phyloP scores from a whole-genome alignment of 1,140 invertebrate genomes.

The Panagrolaimus sp. region DNA sequence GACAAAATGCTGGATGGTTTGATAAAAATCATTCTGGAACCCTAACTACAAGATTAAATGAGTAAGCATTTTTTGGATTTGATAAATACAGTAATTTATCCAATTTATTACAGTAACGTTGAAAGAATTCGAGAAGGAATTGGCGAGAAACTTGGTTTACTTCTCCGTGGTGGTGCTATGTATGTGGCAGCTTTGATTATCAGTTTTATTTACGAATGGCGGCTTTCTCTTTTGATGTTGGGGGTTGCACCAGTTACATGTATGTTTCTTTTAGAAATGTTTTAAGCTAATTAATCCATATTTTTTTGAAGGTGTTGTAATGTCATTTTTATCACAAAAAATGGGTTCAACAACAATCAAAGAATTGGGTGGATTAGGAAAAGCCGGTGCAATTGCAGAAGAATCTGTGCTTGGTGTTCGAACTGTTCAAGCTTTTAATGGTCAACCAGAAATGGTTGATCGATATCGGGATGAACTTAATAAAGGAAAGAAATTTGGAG shows the following conservation, averaged over 20 bases:
- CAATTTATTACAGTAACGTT: slow-evolving; percentile 68
- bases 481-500: slow-evolving; percentile 29
- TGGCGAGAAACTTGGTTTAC: slow-evolving; percentile 76
- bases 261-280: slow-evolving; percentile 35
- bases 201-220: slow-evolving; percentile 43
- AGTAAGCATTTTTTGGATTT: slow-evolving; percentile 68
- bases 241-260: slow-evolving; percentile 28
- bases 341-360: slow-evolving; percentile 29
- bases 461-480: slow-evolving; percentile 33
- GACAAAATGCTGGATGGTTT: slow-evolving; percentile 83
- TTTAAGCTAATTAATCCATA: slow-evolving; percentile 16
- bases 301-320: neutral
- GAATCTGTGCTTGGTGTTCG: slow-evolving; percentile 64
- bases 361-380: slow-evolving; percentile 26
- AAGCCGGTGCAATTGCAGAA: slow-evolving; percentile 43
- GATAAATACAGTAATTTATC: neutral
- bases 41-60: slow-evolving; percentile 77
- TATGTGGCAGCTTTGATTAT: slow-evolving; percentile 27
- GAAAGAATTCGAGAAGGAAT: slow-evolving; percentile 80
- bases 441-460: slow-evolving; percentile 68
- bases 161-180: slow-evolving; percentile 64
- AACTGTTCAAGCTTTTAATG: slow-evolving; percentile 76
- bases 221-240: slow-evolving; percentile 39
- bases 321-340: slow-evolving; percentile 22
- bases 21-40: slow-evolving; percentile 77